Evolutionary conservation across 2,797 vertebrate genomes (phyloP), one percentile per base, ranked within the genome.

Genomic region (Champsocephalus esox): DNA sequence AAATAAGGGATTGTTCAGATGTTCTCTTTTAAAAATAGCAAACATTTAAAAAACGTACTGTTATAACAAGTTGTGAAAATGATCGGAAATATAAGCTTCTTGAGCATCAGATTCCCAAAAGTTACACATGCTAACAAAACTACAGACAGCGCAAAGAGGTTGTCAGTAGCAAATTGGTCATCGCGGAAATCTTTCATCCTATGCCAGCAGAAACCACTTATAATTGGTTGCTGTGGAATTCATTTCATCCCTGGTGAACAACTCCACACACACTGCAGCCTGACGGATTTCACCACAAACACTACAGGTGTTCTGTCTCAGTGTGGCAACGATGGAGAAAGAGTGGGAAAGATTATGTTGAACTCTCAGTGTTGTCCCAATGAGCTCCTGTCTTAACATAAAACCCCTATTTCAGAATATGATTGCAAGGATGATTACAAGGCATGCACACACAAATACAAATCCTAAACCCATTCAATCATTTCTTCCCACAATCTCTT

Each of bases 171-270:
- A 82, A 88, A 87, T 59, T 85, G 75, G 65, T 63, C 70, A 82
- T 73, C 75, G 72, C 78, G 85, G 63, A 90, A 84, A 89, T 88
- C 77, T 86, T 85, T 68, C 84, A 91, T 93, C 90, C 81, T 81
- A 64, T 78, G 78, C 81, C 83, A 84, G 75, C 75, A 86, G 85
- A 84, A 85, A 70, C 86, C 80, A 82, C 73, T 82, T 90, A 81
- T 94, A 93, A 94, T 94, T 94, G 92, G 93, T 92, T 94, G 87
- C 90, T 83, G 83, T 90, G 93, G 93, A 94, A 95, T 93, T 92
- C n/a, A 79, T 81, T 85, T 81, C 51, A 84, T 88, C 88, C 87
- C 78, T 43, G 75, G 86, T 85, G 88, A 79, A 83, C 70, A n/a
- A 77, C 59, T 75, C 80, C 73, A 84, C 81, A 88, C 80, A 89